These are phyloP conservation scores for Aphaenogaster rudis DNA, from an alignment of 1,140 invertebrate genomes.

Conservation along the genomic window DNA sequence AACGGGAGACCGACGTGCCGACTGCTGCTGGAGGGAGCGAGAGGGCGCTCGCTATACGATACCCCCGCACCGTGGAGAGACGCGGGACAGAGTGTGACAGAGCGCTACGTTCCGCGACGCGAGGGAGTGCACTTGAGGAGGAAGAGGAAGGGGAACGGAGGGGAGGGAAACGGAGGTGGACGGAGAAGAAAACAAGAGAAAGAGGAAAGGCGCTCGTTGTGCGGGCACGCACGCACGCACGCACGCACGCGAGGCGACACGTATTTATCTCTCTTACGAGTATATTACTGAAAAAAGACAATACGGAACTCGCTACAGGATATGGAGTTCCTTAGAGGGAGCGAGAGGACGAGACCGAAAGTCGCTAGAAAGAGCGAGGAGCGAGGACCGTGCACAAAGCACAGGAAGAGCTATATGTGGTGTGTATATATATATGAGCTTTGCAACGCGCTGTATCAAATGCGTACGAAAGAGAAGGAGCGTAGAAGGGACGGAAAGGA, in stretches of 20 bases:
- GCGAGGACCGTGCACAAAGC: background rate
- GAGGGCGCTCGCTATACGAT: slow-evolving; percentile 46
- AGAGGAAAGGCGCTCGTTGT: slow-evolving; percentile 26
- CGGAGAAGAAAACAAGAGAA: slow-evolving; percentile 40
- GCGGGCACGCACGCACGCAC: no score
- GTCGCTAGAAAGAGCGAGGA: background rate
- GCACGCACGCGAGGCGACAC: background rate
- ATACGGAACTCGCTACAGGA: background rate
- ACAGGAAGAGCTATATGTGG: background rate
- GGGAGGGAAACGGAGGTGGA: slow-evolving; percentile 40
- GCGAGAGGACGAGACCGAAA: background rate
- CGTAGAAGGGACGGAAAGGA: background rate
- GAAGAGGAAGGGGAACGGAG: slow-evolving; percentile 18
- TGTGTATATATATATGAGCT: no score
- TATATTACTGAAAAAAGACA: background rate
- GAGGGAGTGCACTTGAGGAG: slow-evolving; percentile 37
- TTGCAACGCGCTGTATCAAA: background rate
- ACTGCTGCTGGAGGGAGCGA: slow-evolving; percentile 46
- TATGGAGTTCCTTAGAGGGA: background rate
- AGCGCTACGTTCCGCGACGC: slow-evolving; percentile 23
- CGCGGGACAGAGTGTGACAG: background rate
- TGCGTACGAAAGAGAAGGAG: background rate
- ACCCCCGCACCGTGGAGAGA: background rate
- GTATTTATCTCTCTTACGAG: background rate
- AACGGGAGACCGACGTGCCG: slow-evolving; percentile 33